Conservation (phyloP, 2,888 invertebrate genomes). For the Eurytoma californica region DNA sequence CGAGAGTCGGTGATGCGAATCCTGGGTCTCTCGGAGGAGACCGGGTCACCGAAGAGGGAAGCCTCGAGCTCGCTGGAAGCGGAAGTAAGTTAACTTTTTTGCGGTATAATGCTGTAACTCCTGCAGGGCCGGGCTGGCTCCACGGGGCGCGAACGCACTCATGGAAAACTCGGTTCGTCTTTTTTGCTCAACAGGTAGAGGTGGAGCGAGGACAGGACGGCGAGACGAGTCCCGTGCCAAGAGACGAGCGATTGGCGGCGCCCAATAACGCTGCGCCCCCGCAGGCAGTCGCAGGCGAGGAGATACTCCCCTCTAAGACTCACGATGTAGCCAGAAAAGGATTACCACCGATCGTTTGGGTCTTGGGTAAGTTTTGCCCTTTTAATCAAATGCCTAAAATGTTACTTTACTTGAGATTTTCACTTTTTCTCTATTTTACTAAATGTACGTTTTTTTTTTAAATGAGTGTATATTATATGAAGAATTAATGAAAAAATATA, state of each 20-base stretch:
- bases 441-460: too few species aligned
- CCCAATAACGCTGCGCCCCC: neutral
- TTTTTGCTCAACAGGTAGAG: slow-evolving; percentile 63
- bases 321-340: slow-evolving; percentile 64
- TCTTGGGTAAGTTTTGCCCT: slow-evolving; percentile 74
- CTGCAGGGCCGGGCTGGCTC: slow-evolving; percentile 1
- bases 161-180: neutral
- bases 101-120: slow-evolving; percentile 15
- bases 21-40: slow-evolving; percentile 76
- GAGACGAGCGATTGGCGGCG: neutral
- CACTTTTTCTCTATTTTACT: too few species aligned
- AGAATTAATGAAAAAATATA: too few species aligned
- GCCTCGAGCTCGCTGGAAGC: slow-evolving; percentile 65
- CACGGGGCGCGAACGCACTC: neutral
- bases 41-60: slow-evolving; percentile 53
- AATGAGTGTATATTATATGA: too few species aligned
- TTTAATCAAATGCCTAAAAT: too few species aligned
- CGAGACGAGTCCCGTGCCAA: slow-evolving; percentile 10
- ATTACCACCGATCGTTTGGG: slow-evolving; percentile 75
- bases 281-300: neutral
- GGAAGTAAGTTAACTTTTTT: slow-evolving; percentile 63
- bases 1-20: slow-evolving; percentile 86
- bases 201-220: slow-evolving; percentile 63
- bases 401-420: too few species aligned
- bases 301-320: slow-evolving; percentile 61